These are phyloP conservation scores for Cabera pusaria DNA, from an alignment of 2,888 invertebrate species.

Conservation along the genomic window DNA sequence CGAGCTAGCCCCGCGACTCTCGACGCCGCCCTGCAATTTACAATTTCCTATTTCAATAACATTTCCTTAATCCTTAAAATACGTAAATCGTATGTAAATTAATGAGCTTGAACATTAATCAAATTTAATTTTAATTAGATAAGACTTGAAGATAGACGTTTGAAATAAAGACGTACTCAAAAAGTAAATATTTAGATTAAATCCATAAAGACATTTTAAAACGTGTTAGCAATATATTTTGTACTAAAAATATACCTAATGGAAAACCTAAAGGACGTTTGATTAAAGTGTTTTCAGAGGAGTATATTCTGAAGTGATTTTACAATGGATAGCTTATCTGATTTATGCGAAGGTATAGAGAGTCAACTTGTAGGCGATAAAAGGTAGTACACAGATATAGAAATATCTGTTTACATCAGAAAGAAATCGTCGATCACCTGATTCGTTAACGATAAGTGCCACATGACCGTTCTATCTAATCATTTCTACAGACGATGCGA, in stretches of 20 bases:
- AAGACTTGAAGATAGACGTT: too few relatives aligned
- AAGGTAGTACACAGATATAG: slow-evolving; percentile 25
- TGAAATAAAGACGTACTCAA: too few relatives aligned
- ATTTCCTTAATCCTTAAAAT: slow-evolving; percentile 1
- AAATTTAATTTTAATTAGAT: too few relatives aligned
- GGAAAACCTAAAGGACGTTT: too few relatives aligned
- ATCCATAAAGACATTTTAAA: too few relatives aligned
- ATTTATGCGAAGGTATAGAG: slow-evolving; percentile 17
- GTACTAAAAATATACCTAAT: too few relatives aligned
- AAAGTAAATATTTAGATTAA: too few relatives aligned
- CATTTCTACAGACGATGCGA: too few relatives aligned
- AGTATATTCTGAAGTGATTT: slow-evolving; percentile 41
- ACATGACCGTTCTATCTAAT: slow-evolving; percentile 57
- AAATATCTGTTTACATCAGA: slow-evolving; percentile 38
- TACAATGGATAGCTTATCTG: slow-evolving; percentile 38
- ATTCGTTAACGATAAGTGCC: slow-evolving; percentile 48
- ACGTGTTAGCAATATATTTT: too few relatives aligned
- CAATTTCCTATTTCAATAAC: slow-evolving; percentile 23
- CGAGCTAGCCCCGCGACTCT: slow-evolving; percentile 72
- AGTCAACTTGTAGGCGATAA: slow-evolving; percentile 36
- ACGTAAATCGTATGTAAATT: too few relatives aligned
- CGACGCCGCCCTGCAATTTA: slow-evolving; percentile 72
- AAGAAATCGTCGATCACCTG: slow-evolving; percentile 55
- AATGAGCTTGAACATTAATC: too few relatives aligned
- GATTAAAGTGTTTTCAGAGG: slow-evolving; percentile 3